A percentile compares a stretch with the other conserved stretches of the same genome.
phyloP scores from a whole-genome alignment of 2,888 invertebrate genomes.

The Carcina quercana region DNA sequence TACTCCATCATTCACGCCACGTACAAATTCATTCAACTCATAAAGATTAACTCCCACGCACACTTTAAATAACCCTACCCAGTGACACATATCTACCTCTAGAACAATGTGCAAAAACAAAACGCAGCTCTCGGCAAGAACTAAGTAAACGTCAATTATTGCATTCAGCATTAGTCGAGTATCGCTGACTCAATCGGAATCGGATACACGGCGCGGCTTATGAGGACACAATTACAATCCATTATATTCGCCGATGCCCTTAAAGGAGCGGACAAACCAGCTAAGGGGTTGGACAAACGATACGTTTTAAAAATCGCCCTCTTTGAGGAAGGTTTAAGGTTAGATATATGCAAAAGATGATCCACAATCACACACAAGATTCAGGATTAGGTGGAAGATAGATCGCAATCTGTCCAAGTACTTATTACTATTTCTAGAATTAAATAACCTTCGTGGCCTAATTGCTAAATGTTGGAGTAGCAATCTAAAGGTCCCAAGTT shows the following conservation, averaged over 20 bases:
- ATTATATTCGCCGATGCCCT: constrained; percentile 59
- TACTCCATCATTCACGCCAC: too few relatives aligned
- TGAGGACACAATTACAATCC: constrained; percentile 69
- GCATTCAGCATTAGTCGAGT: constrained; percentile 37
- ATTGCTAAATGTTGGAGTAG: too few relatives aligned
- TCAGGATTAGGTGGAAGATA: too few relatives aligned
- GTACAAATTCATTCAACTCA: too few relatives aligned
- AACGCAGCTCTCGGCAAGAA: constrained; percentile 13
- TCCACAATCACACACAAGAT: too few relatives aligned
- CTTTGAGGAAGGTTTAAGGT: neutral
- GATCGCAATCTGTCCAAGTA: too few relatives aligned
- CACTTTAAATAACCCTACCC: constrained; percentile 15
- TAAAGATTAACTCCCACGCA: too few relatives aligned
- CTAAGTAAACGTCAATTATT: constrained; percentile 53
- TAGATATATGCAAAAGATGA: too few relatives aligned
- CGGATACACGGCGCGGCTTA: constrained; percentile 49
- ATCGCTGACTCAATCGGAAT: constrained; percentile 60
- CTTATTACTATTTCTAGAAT: too few relatives aligned
- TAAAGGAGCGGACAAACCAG: constrained; percentile 50
- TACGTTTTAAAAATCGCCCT: neutral
- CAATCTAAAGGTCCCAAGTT: too few relatives aligned
- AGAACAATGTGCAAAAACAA: constrained; percentile 17
- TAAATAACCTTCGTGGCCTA: too few relatives aligned
- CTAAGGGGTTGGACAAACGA: constrained; percentile 25
- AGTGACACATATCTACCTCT: constrained; percentile 23